Evolutionary conservation across 2,797 vertebrate species (phyloP).

Genomic region (Eremophila alpestris): DNA sequence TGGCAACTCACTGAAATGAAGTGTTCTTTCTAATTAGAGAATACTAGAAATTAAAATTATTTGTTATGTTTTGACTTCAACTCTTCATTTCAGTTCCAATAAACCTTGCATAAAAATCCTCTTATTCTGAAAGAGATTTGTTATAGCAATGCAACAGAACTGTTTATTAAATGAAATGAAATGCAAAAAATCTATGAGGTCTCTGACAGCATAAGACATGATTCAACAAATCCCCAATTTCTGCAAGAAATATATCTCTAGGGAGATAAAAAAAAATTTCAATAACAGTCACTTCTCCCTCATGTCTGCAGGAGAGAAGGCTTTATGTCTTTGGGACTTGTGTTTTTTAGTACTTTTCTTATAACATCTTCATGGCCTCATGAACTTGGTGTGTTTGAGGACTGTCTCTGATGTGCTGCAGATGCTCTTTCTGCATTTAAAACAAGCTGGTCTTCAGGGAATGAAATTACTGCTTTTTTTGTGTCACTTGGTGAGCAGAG

Average conservation of each 20-base stretch:
- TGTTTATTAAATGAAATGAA: constrained; percentile 2
- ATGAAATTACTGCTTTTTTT: not conserved
- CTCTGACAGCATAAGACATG: not conserved
- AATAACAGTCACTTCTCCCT: not conserved
- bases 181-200: not conserved
- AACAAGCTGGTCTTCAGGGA: not conserved
- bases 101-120: not conserved
- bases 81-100: constrained; percentile 2
- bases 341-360: not conserved
- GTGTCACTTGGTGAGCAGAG: not conserved
- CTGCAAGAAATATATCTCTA: not conserved
- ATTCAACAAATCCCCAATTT: not conserved
- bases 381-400: not conserved
- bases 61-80: not conserved
- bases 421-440: not conserved
- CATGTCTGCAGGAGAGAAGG: not conserved
- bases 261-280: not conserved
- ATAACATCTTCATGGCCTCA: not conserved
- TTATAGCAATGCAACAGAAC: not conserved
- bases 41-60: not conserved
- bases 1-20: not conserved
- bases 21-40: constrained; percentile 34
- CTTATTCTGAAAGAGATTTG: not conserved
- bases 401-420: not conserved
- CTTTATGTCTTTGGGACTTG: not conserved